These are phyloP conservation scores for Actenoides hombroni DNA, from an alignment of 2,113 vertebrate species.

Conservation along the genomic window DNA sequence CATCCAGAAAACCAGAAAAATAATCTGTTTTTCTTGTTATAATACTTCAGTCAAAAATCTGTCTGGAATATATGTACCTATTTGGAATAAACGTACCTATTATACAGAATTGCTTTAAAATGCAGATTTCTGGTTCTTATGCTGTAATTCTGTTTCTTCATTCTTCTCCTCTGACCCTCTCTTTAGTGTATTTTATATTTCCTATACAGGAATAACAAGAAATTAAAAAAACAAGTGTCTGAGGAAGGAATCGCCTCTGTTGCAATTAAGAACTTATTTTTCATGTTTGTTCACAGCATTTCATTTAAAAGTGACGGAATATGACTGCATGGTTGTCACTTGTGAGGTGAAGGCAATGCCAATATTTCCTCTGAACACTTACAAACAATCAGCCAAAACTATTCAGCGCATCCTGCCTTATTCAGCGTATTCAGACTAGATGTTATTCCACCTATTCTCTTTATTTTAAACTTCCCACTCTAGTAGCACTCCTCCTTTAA, in stretches of 20 bases:
- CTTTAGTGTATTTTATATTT: not conserved
- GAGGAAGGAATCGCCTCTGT: not conserved
- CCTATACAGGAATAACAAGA: not conserved
- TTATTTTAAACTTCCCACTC: not conserved
- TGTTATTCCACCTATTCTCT: not conserved
- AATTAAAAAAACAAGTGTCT: not conserved
- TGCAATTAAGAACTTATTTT: not conserved
- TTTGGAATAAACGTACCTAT: not conserved
- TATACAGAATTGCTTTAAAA: not conserved
- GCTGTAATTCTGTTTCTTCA: not conserved
- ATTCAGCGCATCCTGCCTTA: not conserved
- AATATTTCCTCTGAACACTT: not conserved
- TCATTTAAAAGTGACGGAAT: not conserved
- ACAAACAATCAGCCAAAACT: not conserved
- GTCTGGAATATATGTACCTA: not conserved
- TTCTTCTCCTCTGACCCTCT: not conserved
- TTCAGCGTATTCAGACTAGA: not conserved
- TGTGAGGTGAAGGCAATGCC: not conserved
- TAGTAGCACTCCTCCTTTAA: not conserved
- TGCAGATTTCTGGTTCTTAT: not conserved
- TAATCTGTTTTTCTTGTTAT: not conserved
- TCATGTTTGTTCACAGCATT: not conserved
- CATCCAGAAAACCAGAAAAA: not conserved
- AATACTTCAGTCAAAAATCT: not conserved
- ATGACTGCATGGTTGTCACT: not conserved